These are phyloP conservation scores for Tetramorium alpestre DNA, from an alignment of 1,140 invertebrate species.

Conservation along the genomic window DNA sequence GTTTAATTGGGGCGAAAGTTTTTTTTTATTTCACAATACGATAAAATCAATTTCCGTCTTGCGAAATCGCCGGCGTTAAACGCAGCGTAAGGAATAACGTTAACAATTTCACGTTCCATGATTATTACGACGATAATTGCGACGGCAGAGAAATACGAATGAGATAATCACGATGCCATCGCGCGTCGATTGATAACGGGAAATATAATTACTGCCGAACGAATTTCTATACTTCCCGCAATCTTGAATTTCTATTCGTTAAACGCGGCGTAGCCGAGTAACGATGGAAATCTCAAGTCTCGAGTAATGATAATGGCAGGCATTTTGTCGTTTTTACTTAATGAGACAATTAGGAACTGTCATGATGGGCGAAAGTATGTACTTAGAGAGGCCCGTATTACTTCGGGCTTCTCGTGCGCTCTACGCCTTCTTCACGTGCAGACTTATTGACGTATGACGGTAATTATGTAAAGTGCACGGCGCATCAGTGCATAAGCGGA, in stretches of 20 bases:
- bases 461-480: slow-evolving; percentile 70
- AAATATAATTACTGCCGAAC: background rate
- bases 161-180: background rate
- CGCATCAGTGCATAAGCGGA: slow-evolving; percentile 32
- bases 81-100: background rate
- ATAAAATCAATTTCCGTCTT: slow-evolving; percentile 43
- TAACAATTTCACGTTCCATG: slow-evolving; percentile 6
- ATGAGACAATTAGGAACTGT: slow-evolving; percentile 33
- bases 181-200: background rate
- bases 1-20: slow-evolving; percentile 36
- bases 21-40: background rate
- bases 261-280: background rate
- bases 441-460: slow-evolving; percentile 49
- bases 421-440: background rate
- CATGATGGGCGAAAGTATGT: slow-evolving; percentile 30
- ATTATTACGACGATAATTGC: background rate
- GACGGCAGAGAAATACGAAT: background rate
- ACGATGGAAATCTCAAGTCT: slow-evolving; percentile 14
- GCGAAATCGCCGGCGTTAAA: background rate
- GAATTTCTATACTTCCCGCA: background rate
- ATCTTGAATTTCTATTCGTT: background rate
- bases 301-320: slow-evolving; percentile 25
- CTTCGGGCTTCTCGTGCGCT: background rate
- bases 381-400: background rate
- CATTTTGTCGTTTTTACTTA: slow-evolving; percentile 21